These are phyloP conservation scores for Sorex araneus DNA, from an alignment of 2,113 vertebrate genomes.

Conservation along the genomic window DNA sequence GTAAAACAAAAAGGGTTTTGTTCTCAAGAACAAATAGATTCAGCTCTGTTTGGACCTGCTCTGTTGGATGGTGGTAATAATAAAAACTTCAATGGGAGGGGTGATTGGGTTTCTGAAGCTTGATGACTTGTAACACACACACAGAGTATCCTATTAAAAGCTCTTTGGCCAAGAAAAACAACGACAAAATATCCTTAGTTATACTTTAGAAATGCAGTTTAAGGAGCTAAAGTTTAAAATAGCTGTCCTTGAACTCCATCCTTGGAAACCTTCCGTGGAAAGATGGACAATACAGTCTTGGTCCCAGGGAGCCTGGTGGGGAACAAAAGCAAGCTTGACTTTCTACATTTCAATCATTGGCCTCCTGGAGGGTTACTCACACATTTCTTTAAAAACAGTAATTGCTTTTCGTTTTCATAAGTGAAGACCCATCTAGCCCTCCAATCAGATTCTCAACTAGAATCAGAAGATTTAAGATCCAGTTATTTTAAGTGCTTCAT, in stretches of 20 bases:
- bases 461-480: slow-evolving; percentile 78
- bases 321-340: slow-evolving; percentile 57
- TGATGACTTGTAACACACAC: slow-evolving; percentile 40
- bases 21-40: neutral
- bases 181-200: slow-evolving; percentile 59
- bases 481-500: slow-evolving; percentile 72
- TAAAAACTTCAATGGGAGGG: neutral
- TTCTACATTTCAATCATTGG: slow-evolving; percentile 17
- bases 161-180: slow-evolving; percentile 76
- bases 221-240: slow-evolving; percentile 75
- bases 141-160: slow-evolving; percentile 42
- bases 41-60: neutral
- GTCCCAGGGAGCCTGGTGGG: slow-evolving; percentile 58
- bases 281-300: neutral
- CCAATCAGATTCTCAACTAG: slow-evolving; percentile 73
- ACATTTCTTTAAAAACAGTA: slow-evolving; percentile 59
- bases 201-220: slow-evolving; percentile 79
- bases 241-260: slow-evolving; percentile 72
- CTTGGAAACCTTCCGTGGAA: slow-evolving; percentile 75
- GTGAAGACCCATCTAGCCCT: neutral
- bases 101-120: neutral
- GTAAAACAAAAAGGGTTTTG: neutral
- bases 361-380: slow-evolving; percentile 70
- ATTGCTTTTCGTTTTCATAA: slow-evolving; percentile 69
- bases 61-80: neutral